phyloP scores from a whole-genome alignment of 2,888 invertebrate species.

The Euzophera pinguis region DNA sequence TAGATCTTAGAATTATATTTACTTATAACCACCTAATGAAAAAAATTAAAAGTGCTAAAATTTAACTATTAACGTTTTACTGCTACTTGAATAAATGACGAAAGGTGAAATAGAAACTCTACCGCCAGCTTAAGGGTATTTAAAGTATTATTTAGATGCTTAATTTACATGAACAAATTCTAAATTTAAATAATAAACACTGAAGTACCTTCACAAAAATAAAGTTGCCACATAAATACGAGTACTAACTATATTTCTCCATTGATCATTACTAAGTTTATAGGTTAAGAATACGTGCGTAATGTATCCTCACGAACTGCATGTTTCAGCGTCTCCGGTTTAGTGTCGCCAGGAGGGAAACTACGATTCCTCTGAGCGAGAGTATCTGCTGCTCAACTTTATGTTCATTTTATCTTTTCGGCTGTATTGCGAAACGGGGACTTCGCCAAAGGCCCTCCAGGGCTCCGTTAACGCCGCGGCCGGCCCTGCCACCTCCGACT shows the following conservation, averaged over 20 bases:
- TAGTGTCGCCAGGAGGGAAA: slow-evolving; percentile 72
- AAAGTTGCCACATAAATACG: no score
- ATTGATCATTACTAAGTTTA: background rate
- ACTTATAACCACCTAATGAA: no score
- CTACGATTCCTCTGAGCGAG: slow-evolving; percentile 75
- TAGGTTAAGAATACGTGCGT: slow-evolving; percentile 17
- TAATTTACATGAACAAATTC: no score
- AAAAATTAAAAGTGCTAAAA: no score
- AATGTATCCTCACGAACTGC: slow-evolving; percentile 51
- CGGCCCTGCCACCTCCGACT: slow-evolving; percentile 58
- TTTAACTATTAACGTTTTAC: no score
- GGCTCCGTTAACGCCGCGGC: slow-evolving; percentile 72
- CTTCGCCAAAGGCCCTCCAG: slow-evolving; percentile 70
- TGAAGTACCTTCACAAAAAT: no score
- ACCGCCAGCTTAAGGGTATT: no score
- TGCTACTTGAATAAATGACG: no score
- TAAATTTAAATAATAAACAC: no score
- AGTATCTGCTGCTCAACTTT: slow-evolving; percentile 76
- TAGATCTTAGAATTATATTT: no score
- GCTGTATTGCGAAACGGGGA: slow-evolving; percentile 73
- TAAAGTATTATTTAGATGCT: no score
- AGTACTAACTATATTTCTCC: slow-evolving; percentile 12
- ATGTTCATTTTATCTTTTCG: slow-evolving; percentile 79
- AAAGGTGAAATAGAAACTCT: no score
- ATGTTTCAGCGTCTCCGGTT: slow-evolving; percentile 56